Percentiles rank a stretch among this genome's conserved stretches.
These are phyloP conservation scores for Eretmodus cyanostictus DNA, from an alignment of 2,113 vertebrate species.

Conservation along the genomic window DNA sequence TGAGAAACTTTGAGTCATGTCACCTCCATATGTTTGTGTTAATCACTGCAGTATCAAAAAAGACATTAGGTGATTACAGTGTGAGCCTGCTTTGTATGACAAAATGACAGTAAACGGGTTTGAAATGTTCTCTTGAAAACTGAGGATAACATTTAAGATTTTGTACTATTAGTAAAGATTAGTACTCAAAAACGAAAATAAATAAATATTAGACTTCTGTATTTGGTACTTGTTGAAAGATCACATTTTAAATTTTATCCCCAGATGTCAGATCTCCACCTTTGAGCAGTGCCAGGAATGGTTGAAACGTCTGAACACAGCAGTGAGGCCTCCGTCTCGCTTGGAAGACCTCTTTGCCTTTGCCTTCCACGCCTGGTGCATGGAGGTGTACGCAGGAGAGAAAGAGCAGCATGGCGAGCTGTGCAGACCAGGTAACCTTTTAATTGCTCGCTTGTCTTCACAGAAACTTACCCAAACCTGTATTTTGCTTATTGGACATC, in stretches of 20 bases:
- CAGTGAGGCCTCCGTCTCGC: slow-evolving; percentile 81
- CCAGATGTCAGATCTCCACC: slow-evolving; percentile 94
- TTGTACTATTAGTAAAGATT: not conserved
- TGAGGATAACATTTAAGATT: not conserved
- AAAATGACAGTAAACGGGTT: not conserved
- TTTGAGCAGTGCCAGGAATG: slow-evolving; percentile 97
- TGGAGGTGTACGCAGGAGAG: slow-evolving; percentile 90
- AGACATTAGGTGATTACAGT: not conserved
- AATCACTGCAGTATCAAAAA: not conserved
- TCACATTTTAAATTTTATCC: not conserved
- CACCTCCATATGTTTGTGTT: not conserved
- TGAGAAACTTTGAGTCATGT: not conserved
- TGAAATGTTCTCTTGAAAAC: not conserved
- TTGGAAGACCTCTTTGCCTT: slow-evolving; percentile 97
- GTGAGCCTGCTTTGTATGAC: not conserved
- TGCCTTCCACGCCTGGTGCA: slow-evolving; percentile 94
- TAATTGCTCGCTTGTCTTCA: not conserved
- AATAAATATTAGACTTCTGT: not conserved
- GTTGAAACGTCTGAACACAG: slow-evolving; percentile 84
- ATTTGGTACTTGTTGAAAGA: not conserved
- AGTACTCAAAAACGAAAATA: too few relatives aligned
- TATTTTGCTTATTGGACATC: slow-evolving; percentile 1
- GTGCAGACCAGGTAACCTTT: slow-evolving; percentile 83
- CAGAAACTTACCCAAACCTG: not conserved
- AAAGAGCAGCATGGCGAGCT: slow-evolving; percentile 94